Evolutionary conservation across 2,113 vertebrate species (phyloP).

Genomic region (Fregetta grallaria): DNA sequence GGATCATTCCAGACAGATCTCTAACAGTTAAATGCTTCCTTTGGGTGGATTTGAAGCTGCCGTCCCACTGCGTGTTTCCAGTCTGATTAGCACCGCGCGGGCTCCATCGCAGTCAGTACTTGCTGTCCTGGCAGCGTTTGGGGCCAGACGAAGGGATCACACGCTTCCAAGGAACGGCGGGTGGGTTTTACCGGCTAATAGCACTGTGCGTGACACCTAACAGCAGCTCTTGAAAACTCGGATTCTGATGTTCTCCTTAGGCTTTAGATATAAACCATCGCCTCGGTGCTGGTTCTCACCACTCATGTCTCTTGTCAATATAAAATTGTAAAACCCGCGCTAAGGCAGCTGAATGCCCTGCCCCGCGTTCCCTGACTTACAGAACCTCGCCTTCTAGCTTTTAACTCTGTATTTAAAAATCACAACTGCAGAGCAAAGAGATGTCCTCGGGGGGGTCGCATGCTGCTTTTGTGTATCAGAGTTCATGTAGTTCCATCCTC

Average conservation of each 20-base stretch:
- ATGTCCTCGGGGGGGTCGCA: neutral
- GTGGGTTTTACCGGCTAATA: neutral
- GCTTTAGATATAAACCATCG: neutral
- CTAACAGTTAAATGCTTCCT: neutral
- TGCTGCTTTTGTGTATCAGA: neutral
- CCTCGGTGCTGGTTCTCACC: neutral
- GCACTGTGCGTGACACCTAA: too few species aligned
- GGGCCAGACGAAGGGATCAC: neutral
- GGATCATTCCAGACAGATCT: neutral
- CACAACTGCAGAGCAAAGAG: neutral
- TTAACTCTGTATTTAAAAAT: neutral
- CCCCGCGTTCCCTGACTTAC: neutral
- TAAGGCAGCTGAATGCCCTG: neutral
- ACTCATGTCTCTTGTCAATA: neutral
- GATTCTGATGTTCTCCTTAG: neutral
- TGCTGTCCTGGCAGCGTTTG: neutral
- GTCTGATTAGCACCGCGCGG: fast-evolving
- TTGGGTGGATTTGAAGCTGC: neutral
- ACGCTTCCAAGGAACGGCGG: neutral
- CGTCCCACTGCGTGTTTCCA: neutral
- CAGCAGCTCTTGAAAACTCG: neutral
- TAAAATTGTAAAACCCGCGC: neutral
- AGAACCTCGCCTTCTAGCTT: neutral
- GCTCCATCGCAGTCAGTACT: neutral
- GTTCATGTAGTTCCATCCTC: neutral